phyloP scores from a whole-genome alignment of 2,113 vertebrate genomes.

The Pluvianellus socialis region DNA sequence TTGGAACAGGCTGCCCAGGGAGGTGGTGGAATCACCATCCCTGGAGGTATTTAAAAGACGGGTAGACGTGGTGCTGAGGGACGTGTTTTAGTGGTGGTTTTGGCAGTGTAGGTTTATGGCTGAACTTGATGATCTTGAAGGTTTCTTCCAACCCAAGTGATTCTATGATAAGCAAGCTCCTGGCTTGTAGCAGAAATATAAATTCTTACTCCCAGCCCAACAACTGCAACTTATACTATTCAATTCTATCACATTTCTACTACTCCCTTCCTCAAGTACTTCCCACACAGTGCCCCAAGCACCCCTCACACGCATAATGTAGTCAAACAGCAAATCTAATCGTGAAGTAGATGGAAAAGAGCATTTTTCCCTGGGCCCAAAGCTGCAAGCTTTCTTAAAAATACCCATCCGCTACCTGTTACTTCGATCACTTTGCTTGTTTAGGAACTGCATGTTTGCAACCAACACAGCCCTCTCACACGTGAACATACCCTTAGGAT shows the following conservation, averaged over 20 bases:
- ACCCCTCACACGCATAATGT: neutral
- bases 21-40: no score
- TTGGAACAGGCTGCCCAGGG: no score
- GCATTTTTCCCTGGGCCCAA: no score
- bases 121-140: no score
- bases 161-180: neutral
- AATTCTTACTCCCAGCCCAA: neutral
- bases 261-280: neutral
- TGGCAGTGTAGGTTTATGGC: no score
- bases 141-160: no score
- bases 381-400: neutral
- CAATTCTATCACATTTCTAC: neutral
- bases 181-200: neutral
- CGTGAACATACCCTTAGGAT: accelerated
- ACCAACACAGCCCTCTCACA: neutral
- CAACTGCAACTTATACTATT: neutral
- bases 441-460: neutral
- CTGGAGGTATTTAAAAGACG: no score
- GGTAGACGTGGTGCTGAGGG: no score
- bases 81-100: no score
- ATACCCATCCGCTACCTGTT: neutral
- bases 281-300: neutral
- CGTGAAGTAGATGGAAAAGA: neutral
- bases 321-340: neutral
- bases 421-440: neutral